A percentile compares a stretch with the other conserved stretches of the same genome.
Conservation (phyloP, 2,797 vertebrate genomes). For the Myripristis jacobus region DNA sequence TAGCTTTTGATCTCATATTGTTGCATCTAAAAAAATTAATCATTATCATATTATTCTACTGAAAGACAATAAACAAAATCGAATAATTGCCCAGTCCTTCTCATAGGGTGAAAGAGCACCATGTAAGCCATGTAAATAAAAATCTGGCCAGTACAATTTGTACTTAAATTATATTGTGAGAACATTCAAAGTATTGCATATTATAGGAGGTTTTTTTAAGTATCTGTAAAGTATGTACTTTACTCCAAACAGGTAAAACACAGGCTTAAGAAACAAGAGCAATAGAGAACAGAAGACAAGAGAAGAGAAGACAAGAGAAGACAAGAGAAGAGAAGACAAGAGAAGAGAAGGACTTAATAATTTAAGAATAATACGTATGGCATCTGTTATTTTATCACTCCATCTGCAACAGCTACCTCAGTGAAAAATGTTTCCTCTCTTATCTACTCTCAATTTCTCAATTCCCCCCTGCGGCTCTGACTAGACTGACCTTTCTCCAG, state of each 20-base stretch:
- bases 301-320: constrained; percentile 5
- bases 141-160: neutral
- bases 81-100: too few relatives aligned
- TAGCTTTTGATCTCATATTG: too few relatives aligned
- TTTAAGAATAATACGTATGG: constrained; percentile 11
- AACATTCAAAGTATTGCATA: neutral
- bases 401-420: constrained; percentile 46
- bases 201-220: neutral
- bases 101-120: neutral
- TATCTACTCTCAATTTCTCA: constrained; percentile 51
- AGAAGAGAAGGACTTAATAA: neutral
- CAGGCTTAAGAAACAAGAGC: neutral
- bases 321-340: constrained; percentile 10
- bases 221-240: neutral
- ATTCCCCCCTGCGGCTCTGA: constrained; percentile 22
- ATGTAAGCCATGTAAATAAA: neutral
- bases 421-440: constrained; percentile 45
- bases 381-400: constrained; percentile 42
- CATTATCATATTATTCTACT: too few relatives aligned
- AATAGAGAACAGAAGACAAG: neutral
- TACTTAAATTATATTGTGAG: neutral
- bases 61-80: too few relatives aligned
- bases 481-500: constrained; percentile 40
- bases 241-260: neutral
- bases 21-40: too few relatives aligned